phyloP scores from a whole-genome alignment of 2,797 vertebrate species.

The Crenuchus spilurus region DNA sequence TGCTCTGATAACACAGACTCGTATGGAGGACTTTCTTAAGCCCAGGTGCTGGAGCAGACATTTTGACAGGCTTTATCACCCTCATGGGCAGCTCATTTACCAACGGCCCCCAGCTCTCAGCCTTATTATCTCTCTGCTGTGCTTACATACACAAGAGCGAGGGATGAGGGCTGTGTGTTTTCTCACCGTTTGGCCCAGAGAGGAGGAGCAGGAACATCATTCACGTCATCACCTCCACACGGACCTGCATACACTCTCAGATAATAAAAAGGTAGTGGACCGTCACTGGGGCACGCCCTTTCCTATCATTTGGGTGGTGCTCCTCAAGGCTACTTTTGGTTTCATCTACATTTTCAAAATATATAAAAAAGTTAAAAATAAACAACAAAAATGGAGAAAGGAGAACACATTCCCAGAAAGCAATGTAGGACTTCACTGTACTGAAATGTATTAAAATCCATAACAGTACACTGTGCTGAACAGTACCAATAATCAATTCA shows the following conservation, averaged over 20 bases:
- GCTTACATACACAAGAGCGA: constrained; percentile 46
- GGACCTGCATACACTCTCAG: constrained; percentile 10
- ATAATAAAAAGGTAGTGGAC: too few species aligned
- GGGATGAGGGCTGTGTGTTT: constrained; percentile 60
- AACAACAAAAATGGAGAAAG: too few species aligned
- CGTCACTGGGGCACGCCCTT: too few species aligned
- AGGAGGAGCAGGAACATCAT: constrained; percentile 29
- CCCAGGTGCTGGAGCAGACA: constrained; percentile 38
- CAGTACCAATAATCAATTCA: too few species aligned
- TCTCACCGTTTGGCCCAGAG: constrained; percentile 50
- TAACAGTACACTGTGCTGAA: too few species aligned
- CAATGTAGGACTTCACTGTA: too few species aligned
- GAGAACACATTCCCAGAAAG: too few species aligned
- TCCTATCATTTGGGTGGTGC: too few species aligned
- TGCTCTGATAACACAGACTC: constrained; percentile 51
- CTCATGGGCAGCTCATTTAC: constrained; percentile 56
- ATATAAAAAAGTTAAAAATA: too few species aligned
- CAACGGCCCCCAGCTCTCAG: constrained; percentile 56
- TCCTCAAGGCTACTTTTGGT: too few species aligned
- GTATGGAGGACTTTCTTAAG: constrained; percentile 50
- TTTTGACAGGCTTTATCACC: constrained; percentile 63
- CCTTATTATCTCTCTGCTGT: constrained; percentile 54
- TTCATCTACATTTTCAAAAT: too few species aligned
- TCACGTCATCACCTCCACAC: constrained; percentile 36
- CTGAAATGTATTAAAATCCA: too few species aligned